Evolutionary conservation across 2,797 vertebrate genomes (phyloP), one percentile per base, ranked within the genome.

Genomic region (Malacoraja senta): DNA sequence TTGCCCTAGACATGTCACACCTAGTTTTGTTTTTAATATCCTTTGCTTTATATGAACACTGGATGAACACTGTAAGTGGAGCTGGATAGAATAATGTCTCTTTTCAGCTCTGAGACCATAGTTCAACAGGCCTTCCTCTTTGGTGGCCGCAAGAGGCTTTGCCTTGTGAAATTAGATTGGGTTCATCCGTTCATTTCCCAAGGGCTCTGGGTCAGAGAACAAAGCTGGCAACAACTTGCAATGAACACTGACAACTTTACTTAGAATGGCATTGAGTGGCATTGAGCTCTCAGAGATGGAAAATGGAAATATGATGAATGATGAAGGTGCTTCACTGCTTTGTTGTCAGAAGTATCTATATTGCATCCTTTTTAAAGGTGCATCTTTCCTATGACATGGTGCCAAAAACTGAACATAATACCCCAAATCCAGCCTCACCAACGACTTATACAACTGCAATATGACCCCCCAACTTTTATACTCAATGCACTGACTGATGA

Each of bases 11-110:
- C 19, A 2, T 44, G 35, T 53, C 38, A 38, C 90, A 91, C 24
- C 29, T 44, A 74, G 71, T 44, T n/a, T 21, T 91, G 68, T 29
- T 92, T 86, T 92, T 92, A 44, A 29, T 92, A 44, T 74, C 68
- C 71, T 29, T 91, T 72, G 17, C 24, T 72, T 72, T 29, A 71
- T 38, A 44, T 53, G 44, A 38, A 10, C 61, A 35, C 65, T 71
- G 19, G 88, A 24, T 38, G 44, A 44, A 44, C 44, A 53, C 44
- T 53, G 26, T 35, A 72, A 91, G 26, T 35, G 84, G 84, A 74
- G 26, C 24, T 44, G 24, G 10, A 9, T 76, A 71, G 38, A 29
- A 17, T 76, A 58, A 76, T 91, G 26, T 8, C 2, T 13, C 68
- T 32, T 91, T 91, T 35, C 61, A 24, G 24, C 72, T 76, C 38